Evolutionary conservation across 2,888 invertebrate species (phyloP).

Genomic region (Watsonalla binaria): DNA sequence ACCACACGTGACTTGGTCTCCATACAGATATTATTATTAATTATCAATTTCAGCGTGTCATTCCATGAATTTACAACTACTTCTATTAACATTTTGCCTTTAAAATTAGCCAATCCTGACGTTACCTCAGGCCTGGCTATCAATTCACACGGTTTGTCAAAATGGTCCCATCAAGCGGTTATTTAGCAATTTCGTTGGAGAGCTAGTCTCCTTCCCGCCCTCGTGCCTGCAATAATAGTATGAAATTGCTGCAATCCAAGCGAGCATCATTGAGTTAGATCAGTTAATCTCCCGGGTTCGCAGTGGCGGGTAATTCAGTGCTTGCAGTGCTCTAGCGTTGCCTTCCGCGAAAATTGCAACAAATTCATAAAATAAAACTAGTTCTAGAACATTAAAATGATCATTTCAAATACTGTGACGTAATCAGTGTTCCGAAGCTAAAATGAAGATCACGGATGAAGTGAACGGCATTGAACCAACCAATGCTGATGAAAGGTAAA

Average conservation of each 20-base stretch:
- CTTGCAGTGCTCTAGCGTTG: constrained; percentile 38
- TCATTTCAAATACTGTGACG: neutral
- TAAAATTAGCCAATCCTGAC: neutral
- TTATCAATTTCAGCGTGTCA: neutral
- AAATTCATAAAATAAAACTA: constrained; percentile 4
- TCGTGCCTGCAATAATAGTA: constrained; percentile 58
- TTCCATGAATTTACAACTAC: neutral
- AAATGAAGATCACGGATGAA: constrained; percentile 60
- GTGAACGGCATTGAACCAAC: constrained; percentile 27
- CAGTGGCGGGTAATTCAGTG: constrained; percentile 34
- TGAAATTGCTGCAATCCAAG: constrained; percentile 69
- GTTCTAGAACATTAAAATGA: neutral
- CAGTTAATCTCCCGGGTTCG: constrained; percentile 49
- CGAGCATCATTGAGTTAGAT: constrained; percentile 60
- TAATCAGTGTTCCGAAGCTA: neutral
- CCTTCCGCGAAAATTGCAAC: constrained; percentile 23
- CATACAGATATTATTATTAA: neutral
- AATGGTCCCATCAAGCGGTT: constrained; percentile 39
- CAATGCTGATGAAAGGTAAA: constrained; percentile 26
- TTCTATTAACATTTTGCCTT: neutral
- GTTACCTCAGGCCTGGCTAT: neutral
- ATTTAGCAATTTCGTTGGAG: constrained; percentile 63
- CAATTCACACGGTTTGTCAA: constrained; percentile 12
- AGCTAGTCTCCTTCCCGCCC: constrained; percentile 63
- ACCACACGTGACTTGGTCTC: neutral